Evolutionary conservation across 2,113 vertebrate genomes (phyloP).

Genomic region (Callospermophilus lateralis): DNA sequence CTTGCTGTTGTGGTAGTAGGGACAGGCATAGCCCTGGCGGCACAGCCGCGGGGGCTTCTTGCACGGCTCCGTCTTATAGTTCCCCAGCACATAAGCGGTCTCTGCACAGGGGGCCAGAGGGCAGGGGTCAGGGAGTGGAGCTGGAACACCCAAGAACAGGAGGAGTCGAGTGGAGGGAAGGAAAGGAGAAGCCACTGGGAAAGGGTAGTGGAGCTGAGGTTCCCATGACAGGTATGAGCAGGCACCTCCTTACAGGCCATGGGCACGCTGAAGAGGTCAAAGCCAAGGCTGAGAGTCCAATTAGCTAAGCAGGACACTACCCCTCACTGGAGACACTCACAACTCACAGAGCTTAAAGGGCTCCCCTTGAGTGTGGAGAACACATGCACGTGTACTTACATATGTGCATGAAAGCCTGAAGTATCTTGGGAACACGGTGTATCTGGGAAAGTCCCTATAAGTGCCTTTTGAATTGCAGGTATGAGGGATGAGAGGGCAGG

Average conservation of each 20-base stretch:
- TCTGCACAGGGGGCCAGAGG: slow-evolving; percentile 87
- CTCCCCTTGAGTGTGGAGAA: background rate
- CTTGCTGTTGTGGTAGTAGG: slow-evolving; percentile 99
- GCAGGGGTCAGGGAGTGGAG: slow-evolving; percentile 51
- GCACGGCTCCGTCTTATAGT: slow-evolving; percentile 99
- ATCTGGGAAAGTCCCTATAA: background rate
- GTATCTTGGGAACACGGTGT: background rate
- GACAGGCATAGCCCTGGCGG: slow-evolving; percentile 98
- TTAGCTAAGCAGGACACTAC: background rate
- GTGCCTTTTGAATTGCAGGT: background rate
- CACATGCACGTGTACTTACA: background rate
- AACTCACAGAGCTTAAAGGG: background rate
- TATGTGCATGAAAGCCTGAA: background rate
- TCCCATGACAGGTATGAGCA: background rate
- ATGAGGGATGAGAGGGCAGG: background rate
- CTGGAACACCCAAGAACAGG: background rate
- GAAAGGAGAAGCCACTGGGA: background rate
- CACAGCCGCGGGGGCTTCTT: slow-evolving; percentile 98
- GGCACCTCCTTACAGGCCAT: background rate
- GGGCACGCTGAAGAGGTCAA: background rate
- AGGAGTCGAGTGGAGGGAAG: background rate
- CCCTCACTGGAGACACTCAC: background rate
- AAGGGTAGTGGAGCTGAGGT: background rate
- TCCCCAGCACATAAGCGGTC: slow-evolving; percentile 96
- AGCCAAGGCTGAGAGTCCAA: background rate